A percentile compares a stretch with the other conserved stretches of the same genome.
Evolutionary conservation across 2,797 vertebrate species (phyloP).

Genomic region (Crossoptilon crossoptilon): DNA sequence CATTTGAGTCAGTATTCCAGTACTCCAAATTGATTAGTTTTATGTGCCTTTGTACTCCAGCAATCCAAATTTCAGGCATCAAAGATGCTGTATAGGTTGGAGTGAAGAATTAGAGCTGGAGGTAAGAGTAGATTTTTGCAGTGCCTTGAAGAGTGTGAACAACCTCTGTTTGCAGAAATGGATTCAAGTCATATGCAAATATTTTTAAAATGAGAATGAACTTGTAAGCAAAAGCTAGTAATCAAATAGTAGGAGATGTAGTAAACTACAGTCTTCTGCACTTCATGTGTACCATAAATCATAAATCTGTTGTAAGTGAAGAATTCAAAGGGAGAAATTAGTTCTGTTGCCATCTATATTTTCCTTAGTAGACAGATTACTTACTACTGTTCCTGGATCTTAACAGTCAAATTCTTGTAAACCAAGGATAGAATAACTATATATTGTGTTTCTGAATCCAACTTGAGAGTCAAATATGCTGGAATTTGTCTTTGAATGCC

Average conservation of each 20-base stretch:
- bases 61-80: accelerated
- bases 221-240: background rate
- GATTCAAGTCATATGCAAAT: background rate
- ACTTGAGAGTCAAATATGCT: background rate
- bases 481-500: background rate
- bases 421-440: background rate
- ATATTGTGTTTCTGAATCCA: accelerated
- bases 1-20: background rate
- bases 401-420: background rate
- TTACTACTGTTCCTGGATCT: background rate
- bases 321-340: background rate
- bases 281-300: background rate
- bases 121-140: background rate
- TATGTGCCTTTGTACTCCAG: background rate
- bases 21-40: background rate
- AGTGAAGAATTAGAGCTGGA: background rate
- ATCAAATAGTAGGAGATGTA: background rate
- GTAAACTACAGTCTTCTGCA: background rate
- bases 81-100: background rate
- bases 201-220: background rate
- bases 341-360: background rate
- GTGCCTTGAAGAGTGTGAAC: background rate
- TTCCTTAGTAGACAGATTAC: background rate
- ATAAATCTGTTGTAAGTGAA: background rate
- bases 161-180: background rate